Base-by-base conservation (phyloP, 92 coral and sea anemone genomes). In the Micromussa lordhowensis region DNA sequence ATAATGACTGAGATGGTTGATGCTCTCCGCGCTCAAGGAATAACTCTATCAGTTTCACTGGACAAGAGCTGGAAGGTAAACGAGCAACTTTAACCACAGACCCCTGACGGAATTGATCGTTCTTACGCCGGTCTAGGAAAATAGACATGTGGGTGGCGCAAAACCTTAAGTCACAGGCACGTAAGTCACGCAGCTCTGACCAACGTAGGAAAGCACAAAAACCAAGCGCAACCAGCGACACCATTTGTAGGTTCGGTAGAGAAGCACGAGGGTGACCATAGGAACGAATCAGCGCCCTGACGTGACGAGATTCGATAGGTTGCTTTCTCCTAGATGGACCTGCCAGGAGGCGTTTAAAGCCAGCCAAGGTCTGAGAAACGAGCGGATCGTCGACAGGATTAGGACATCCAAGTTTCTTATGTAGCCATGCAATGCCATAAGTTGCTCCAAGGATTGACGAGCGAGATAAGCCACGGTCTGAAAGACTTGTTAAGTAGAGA, bases 121-220 rank as follows among this genome's bases (percentile, higher is more conserved):
- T 81, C 82, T 86, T 86, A 12, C 69, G 54, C 22, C 79, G 22
- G 1, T 44, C 63, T 18, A 81, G 86, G 82, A 69, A 34, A 40
- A 90, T 44, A 74, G 81, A 16, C 57, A 82, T 72, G 84, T 74
- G 84, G 63, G 91, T 35, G 55, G 71, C 72, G 75, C 68, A 70
- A 72, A 86, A 81, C 63, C 21, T 35, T 55, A 82, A 73, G 36
- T 87, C 70, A 48, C 83, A 70, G 64, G 80, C 77, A 73, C 88
- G 85, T 28, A 91, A 77, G 85, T 84, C 71, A 66, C 38, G 79
- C 82, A 91, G 84, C 69, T 91, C 93, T 64, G 83, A 80, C 85
- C 93, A 87, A 14, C 91, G 70, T 32, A 91, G 84, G 79, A 91
- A 82, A 63, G 86, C 91, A 57, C 87, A 68, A 87, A 91, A 91